Evolutionary conservation across 2,888 invertebrate species (phyloP).

Genomic region (Rhimphoctona megacephalus): DNA sequence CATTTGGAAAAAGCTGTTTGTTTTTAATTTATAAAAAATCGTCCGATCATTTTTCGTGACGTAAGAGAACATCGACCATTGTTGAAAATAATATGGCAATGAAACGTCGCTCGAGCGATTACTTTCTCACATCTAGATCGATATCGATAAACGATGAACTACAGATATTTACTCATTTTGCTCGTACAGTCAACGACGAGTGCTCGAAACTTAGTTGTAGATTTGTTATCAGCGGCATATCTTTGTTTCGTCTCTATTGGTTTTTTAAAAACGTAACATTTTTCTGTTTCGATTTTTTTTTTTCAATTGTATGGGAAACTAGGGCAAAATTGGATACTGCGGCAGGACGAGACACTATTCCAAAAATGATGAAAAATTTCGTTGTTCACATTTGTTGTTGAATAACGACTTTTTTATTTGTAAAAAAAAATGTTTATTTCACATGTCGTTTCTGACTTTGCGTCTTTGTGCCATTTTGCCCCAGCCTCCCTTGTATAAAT

Average conservation of each 20-base stretch:
- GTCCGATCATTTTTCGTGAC: background rate
- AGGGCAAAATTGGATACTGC: background rate
- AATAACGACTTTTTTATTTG: background rate
- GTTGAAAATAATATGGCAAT: background rate
- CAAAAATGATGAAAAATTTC: background rate
- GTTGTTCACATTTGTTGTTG: background rate
- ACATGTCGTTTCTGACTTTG: background rate
- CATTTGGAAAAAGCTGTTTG: background rate
- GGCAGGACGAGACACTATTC: too few relatives aligned
- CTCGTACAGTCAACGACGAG: background rate
- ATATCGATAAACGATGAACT: background rate
- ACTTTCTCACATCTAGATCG: background rate
- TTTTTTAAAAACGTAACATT: background rate
- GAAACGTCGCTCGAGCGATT: background rate
- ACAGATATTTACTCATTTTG: background rate
- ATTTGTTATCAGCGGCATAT: background rate
- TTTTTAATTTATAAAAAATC: background rate
- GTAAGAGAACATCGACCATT: background rate
- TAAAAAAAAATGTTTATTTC: background rate
- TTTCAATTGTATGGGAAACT: background rate
- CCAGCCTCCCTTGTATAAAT: background rate
- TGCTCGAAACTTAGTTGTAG: background rate
- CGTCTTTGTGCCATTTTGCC: background rate
- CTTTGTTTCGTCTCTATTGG: background rate
- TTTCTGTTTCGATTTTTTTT: background rate